Conservation (phyloP, 2,113 vertebrate genomes). For the Lasiurus borealis region DNA sequence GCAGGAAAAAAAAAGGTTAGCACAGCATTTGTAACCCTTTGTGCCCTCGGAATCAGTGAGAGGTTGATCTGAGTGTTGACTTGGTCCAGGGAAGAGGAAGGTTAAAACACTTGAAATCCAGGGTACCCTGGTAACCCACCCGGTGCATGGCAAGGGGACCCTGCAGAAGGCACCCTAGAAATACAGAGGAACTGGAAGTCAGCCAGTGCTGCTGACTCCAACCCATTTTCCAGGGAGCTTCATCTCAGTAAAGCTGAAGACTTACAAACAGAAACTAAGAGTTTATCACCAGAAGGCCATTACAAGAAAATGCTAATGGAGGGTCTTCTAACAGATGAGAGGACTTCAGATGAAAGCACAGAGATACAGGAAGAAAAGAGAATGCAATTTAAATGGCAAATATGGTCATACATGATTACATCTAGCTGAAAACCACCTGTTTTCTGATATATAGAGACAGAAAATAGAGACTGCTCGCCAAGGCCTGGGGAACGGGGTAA, state of each 20-base stretch:
- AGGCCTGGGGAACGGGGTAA: not conserved
- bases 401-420: not conserved
- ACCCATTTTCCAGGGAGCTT: not conserved
- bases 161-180: not conserved
- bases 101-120: not conserved
- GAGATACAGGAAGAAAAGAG: not conserved
- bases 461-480: not conserved
- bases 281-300: not conserved
- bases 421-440: slow-evolving; percentile 28
- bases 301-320: not conserved
- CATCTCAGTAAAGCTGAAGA: not conserved
- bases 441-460: not conserved
- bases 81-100: not conserved
- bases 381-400: not conserved
- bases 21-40: not conserved
- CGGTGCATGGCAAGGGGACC: not conserved
- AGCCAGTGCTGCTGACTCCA: not conserved
- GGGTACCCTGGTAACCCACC: not conserved
- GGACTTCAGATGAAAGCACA: not conserved
- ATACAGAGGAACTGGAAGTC: not conserved
- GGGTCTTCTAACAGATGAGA: not conserved
- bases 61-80: not conserved
- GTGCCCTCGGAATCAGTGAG: not conserved
- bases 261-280: not conserved
- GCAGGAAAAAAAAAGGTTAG: not conserved